Evolutionary conservation across 1,140 invertebrate genomes (phyloP).

Genomic region (Leguminivora glycinivorella): DNA sequence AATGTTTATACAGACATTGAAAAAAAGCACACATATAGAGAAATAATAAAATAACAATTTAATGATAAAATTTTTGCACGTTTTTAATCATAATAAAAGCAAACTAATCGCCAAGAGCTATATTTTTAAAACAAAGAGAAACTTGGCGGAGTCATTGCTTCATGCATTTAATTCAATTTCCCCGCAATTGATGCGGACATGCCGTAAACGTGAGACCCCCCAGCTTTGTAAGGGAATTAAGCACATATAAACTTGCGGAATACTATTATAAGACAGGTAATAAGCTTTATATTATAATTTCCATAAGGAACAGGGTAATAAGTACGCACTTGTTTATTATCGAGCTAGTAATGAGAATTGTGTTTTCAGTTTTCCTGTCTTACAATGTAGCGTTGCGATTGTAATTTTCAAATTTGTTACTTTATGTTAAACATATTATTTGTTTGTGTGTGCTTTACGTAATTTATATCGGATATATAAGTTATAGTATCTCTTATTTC

Average conservation of each 20-base stretch:
- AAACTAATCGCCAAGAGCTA: background rate
- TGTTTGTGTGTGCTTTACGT: background rate
- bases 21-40: background rate
- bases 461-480: background rate
- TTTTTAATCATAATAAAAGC: conserved; percentile 9
- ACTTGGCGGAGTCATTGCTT: background rate
- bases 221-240: conserved; percentile 8
- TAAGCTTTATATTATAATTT: conserved; percentile 15
- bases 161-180: conserved; percentile 13
- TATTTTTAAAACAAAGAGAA: conserved; percentile 17
- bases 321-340: conserved; percentile 9
- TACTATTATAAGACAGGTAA: conserved; percentile 7
- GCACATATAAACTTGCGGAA: conserved; percentile 13
- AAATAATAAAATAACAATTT: background rate
- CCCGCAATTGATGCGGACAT: background rate
- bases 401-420: background rate
- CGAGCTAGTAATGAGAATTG: background rate
- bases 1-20: background rate
- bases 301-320: background rate
- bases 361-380: conserved; percentile 2
- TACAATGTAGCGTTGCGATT: conserved; percentile 1
- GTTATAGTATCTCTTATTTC: too few species aligned
- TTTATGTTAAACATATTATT: background rate
- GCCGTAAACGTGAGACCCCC: conserved; percentile 2
- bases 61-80: background rate